Percentiles rank a stretch among this genome's conserved stretches.
Conservation (phyloP, 2,113 vertebrate species). For the Tetraodon nigroviridis region DNA sequence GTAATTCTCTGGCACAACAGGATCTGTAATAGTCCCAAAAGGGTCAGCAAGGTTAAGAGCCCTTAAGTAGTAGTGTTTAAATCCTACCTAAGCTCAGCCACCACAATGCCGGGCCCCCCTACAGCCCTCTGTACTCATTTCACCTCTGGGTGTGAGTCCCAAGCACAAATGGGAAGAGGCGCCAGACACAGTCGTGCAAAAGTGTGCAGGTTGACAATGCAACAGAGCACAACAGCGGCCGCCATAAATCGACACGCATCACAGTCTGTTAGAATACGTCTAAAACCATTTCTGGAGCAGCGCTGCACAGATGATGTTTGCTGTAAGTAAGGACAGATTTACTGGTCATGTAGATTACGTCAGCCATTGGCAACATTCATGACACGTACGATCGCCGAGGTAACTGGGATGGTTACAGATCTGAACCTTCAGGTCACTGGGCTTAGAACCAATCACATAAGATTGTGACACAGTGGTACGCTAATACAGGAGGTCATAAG, state of each 20-base stretch:
- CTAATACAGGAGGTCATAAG: constrained; percentile 32
- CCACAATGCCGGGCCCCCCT: constrained; percentile 37
- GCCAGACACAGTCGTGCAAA: neutral
- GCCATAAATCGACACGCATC: too few relatives aligned
- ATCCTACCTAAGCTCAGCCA: constrained; percentile 59
- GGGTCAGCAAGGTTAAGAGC: constrained; percentile 69
- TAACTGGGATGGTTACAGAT: constrained; percentile 18
- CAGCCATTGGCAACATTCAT: constrained; percentile 5
- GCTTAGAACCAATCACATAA: constrained; percentile 26
- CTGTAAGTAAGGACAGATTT: constrained; percentile 23
- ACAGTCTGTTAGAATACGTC: too few relatives aligned
- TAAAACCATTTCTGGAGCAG: neutral
- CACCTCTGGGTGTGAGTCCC: constrained; percentile 32
- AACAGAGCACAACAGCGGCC: too few relatives aligned
- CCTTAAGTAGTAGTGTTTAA: constrained; percentile 72
- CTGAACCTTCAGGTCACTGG: constrained; percentile 24
- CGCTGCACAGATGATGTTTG: constrained; percentile 7
- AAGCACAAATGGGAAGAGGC: constrained; percentile 16
- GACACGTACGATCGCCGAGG: constrained; percentile 11
- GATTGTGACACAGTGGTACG: constrained; percentile 11
- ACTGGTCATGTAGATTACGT: constrained; percentile 12
- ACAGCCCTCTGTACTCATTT: constrained; percentile 49
- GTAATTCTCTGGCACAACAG: constrained; percentile 72
- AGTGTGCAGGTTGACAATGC: neutral
- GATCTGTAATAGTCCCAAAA: constrained; percentile 68